phyloP scores from a whole-genome alignment of 2,113 vertebrate genomes.

The Larimichthys crocea region DNA sequence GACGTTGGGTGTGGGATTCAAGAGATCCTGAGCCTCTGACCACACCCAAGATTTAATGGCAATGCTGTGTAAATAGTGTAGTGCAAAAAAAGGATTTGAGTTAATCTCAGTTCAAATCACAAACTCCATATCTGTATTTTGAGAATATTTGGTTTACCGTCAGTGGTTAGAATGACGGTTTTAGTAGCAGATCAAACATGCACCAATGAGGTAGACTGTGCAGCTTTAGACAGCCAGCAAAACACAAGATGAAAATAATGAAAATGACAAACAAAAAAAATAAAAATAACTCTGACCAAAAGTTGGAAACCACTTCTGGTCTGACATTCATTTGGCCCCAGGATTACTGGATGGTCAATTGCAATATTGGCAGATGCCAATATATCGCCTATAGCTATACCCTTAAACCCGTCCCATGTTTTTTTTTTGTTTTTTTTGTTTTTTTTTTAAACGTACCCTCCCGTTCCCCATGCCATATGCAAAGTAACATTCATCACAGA shows the following conservation, averaged over 20 bases:
- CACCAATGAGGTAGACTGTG: conserved; percentile 65
- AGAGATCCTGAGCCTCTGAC: background rate
- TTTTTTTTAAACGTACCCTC: conserved; percentile 33
- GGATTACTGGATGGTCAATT: conserved; percentile 79
- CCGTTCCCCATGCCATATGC: conserved; percentile 60
- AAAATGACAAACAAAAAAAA: conserved; percentile 29
- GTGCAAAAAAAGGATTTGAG: conserved; percentile 68
- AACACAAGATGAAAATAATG: conserved; percentile 42
- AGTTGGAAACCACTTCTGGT: conserved; percentile 68
- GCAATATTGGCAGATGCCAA: conserved; percentile 74
- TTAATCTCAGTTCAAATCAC: conserved; percentile 55
- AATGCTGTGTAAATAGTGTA: conserved; percentile 48
- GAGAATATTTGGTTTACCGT: conserved; percentile 56
- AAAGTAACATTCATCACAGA: conserved; percentile 78
- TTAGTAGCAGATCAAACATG: conserved; percentile 55
- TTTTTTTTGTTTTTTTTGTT: conserved; percentile 14
- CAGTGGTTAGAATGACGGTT: conserved; percentile 9
- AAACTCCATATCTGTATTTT: conserved; percentile 47
- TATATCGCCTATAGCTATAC: conserved; percentile 63
- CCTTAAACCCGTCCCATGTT: conserved; percentile 57
- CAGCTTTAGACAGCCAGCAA: conserved; percentile 55
- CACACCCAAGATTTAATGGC: background rate
- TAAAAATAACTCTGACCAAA: conserved; percentile 56
- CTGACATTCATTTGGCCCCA: conserved; percentile 82
- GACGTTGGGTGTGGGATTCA: background rate